phyloP scores from a whole-genome alignment of 2,113 vertebrate species.

The Rhipidura dahli region DNA sequence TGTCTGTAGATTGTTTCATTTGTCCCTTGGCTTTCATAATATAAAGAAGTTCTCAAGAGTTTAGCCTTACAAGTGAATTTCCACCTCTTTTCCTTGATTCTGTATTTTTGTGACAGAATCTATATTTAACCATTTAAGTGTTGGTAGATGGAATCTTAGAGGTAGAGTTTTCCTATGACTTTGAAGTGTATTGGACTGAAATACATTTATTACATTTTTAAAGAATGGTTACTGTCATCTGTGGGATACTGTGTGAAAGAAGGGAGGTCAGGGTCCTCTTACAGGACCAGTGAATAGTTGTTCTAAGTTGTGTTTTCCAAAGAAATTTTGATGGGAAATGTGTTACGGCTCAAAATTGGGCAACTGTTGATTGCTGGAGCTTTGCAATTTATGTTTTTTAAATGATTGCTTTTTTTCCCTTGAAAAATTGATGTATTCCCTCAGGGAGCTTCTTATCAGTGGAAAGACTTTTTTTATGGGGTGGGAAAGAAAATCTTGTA shows the following conservation, averaged over 20 bases:
- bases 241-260: background rate
- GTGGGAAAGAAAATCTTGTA: background rate
- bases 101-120: background rate
- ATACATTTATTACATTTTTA: background rate
- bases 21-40: background rate
- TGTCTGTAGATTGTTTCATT: background rate
- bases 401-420: background rate
- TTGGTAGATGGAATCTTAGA: background rate
- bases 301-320: background rate
- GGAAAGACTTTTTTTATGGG: background rate
- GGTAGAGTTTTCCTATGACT: background rate
- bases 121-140: background rate
- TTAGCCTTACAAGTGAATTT: background rate
- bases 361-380: background rate
- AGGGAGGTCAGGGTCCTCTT: background rate
- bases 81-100: background rate
- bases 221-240: background rate
- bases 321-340: background rate
- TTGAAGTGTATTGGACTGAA: background rate
- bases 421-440: background rate
- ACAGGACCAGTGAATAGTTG: background rate
- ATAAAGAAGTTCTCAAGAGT: background rate
- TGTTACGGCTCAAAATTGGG: background rate
- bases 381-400: background rate
- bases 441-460: conserved; percentile 29